Percentiles rank a stretch among this genome's conserved stretches.
phyloP scores from a whole-genome alignment of 2,113 vertebrate species.

The Chascanopsetta lugubris region DNA sequence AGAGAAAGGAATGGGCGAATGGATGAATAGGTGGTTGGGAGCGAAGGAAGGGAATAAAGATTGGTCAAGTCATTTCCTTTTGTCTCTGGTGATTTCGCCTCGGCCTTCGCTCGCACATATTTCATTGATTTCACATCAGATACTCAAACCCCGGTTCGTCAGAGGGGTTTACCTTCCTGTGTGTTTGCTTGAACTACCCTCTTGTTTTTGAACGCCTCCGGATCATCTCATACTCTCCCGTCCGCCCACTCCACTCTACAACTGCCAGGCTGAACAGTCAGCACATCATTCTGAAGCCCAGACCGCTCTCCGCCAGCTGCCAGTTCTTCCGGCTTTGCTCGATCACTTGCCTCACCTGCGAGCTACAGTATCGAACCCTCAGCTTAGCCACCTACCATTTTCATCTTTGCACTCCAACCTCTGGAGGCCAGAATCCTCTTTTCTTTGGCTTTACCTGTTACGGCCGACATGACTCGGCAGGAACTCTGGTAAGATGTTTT shows the following conservation, averaged over 20 bases:
- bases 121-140: neutral
- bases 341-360: neutral
- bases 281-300: neutral
- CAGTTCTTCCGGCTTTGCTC: neutral
- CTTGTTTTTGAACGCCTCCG: neutral
- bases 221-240: neutral
- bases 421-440: neutral
- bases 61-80: neutral
- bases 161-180: neutral
- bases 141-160: neutral
- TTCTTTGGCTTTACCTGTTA: neutral
- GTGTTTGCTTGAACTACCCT: neutral
- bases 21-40: slow-evolving; percentile 19
- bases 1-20: slow-evolving; percentile 1
- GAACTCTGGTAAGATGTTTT: neutral
- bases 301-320: neutral
- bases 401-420: neutral
- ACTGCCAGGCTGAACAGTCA: neutral
- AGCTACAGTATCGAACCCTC: neutral
- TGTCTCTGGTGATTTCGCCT: neutral
- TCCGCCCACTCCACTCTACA: neutral
- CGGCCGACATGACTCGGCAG: neutral
- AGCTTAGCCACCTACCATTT: neutral
- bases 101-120: neutral
- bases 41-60: neutral